A percentile compares a stretch with the other conserved stretches of the same genome.
Evolutionary conservation across 2,888 invertebrate genomes (phyloP).

Genomic region (Amiota minor): DNA sequence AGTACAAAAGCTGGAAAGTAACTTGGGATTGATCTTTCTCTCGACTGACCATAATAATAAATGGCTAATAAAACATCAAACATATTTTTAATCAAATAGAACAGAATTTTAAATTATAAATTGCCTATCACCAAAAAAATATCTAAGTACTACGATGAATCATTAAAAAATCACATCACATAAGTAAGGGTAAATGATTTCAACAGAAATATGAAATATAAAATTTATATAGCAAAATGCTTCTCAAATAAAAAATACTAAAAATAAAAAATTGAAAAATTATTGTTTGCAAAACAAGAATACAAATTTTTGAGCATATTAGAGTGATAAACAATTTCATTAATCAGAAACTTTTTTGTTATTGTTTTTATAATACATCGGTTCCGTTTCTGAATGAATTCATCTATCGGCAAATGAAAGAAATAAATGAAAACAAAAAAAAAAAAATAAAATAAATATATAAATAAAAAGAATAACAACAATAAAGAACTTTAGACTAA

Average conservation of each 20-base stretch:
- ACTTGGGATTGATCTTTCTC: no score
- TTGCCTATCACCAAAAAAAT: no score
- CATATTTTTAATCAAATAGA: no score
- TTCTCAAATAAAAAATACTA: not conserved
- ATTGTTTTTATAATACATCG: slow-evolving; percentile 6
- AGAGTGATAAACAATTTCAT: no score
- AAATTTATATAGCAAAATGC: no score
- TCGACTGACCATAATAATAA: not conserved
- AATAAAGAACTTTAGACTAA: slow-evolving; percentile 35
- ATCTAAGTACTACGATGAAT: no score
- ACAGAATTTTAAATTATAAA: no score
- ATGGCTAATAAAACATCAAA: not conserved
- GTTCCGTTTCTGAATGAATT: slow-evolving; percentile 43
- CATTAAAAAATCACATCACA: no score
- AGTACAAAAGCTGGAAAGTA: no score
- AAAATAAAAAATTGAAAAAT: not conserved
- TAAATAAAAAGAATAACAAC: slow-evolving; percentile 8
- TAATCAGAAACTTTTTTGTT: no score
- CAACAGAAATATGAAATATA: no score
- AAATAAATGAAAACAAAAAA: slow-evolving; percentile 50
- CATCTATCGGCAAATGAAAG: slow-evolving; percentile 17
- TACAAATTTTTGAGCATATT: not conserved
- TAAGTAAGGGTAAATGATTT: no score
- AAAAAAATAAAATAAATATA: slow-evolving; percentile 23
- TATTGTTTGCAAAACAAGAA: slow-evolving; percentile 10